These are phyloP conservation scores for Montifringilla adamsi DNA, from an alignment of 2,113 vertebrate genomes.

Conservation along the genomic window DNA sequence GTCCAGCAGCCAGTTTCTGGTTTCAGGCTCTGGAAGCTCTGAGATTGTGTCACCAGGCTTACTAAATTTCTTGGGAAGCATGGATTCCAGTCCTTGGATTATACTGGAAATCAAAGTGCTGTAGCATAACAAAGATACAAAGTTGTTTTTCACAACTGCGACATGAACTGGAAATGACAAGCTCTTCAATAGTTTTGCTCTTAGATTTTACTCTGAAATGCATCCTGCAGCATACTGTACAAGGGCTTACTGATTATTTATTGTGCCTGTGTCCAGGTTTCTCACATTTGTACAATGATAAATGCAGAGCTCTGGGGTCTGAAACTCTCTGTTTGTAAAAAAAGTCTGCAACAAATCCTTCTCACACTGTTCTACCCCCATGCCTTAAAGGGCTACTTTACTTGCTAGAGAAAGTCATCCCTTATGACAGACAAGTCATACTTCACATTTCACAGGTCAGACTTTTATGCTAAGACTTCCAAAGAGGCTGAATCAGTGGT, in stretches of 20 bases:
- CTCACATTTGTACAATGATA: not conserved
- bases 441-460: not conserved
- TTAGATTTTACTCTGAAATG: not conserved
- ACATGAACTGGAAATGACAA: not conserved
- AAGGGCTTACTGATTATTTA: not conserved
- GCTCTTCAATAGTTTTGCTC: not conserved
- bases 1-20: not conserved
- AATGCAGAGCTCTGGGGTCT: not conserved
- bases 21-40: not conserved
- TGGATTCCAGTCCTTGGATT: not conserved
- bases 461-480: not conserved
- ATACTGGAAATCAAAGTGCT: not conserved
- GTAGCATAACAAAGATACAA: not conserved
- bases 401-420: not conserved
- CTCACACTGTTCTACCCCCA: not conserved
- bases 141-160: not conserved
- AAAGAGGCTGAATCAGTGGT: not conserved
- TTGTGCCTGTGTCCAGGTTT: not conserved
- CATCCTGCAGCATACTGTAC: not conserved
- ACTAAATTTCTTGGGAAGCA: not conserved
- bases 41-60: not conserved
- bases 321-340: not conserved
- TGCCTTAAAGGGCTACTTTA: not conserved
- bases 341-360: not conserved
- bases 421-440: not conserved